Evolutionary conservation across 64 coral and sea anemone species (phyloP).

Genomic region (Actinia equina): DNA sequence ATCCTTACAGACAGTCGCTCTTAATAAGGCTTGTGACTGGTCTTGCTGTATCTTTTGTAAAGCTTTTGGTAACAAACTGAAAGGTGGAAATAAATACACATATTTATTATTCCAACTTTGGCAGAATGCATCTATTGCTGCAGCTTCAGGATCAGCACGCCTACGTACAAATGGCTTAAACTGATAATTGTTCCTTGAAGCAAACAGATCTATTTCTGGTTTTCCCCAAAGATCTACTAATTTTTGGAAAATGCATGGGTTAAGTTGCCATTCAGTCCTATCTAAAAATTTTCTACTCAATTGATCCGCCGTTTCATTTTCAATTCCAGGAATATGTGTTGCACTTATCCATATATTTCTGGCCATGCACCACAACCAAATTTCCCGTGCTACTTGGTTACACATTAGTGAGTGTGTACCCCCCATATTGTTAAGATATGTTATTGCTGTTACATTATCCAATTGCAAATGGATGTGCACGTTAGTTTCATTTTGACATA

Average conservation of each 20-base stretch:
- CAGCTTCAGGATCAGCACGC: constrained; percentile 32
- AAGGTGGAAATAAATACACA: constrained; percentile 36
- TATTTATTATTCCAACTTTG: constrained; percentile 30
- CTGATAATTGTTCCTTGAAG: constrained; percentile 29
- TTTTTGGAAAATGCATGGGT: constrained; percentile 14
- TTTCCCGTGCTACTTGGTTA: constrained; percentile 28
- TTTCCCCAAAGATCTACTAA: constrained; percentile 3
- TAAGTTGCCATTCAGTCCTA: constrained; percentile 23
- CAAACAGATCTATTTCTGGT: constrained; percentile 45
- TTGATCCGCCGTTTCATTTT: constrained; percentile 26
- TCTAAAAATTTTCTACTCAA: constrained; percentile 3
- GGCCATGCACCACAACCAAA: constrained; percentile 40
- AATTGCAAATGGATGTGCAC: constrained; percentile 19
- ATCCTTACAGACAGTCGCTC: too few relatives aligned
- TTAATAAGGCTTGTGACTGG: constrained; percentile 13
- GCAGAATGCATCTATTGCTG: constrained; percentile 16
- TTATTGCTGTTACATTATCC: constrained; percentile 43
- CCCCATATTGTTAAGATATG: constrained; percentile 23
- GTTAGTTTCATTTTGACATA: constrained; percentile 23
- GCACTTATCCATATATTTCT: constrained; percentile 23
- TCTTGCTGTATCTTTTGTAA: constrained; percentile 31
- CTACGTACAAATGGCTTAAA: constrained; percentile 34
- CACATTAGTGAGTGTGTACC: constrained; percentile 24
- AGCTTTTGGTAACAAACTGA: constrained; percentile 23
- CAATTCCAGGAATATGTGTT: constrained; percentile 27